phyloP scores from a whole-genome alignment of 2,888 invertebrate genomes.

The Agrotis exclamationis region DNA sequence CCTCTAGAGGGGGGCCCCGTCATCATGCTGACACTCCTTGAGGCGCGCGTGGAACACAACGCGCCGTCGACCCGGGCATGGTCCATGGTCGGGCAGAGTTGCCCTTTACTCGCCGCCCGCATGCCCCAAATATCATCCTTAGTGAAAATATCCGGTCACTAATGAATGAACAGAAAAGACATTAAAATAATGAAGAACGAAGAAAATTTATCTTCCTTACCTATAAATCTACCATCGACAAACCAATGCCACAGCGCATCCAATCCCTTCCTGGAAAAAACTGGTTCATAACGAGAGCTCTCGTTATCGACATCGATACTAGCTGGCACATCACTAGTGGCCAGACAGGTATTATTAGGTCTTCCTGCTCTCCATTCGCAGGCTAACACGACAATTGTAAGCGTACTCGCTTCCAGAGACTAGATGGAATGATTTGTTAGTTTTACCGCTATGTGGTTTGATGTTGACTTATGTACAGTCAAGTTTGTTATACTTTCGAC shows the following conservation, averaged over 20 bases:
- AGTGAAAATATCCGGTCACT: too few species aligned
- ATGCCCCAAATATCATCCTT: too few species aligned
- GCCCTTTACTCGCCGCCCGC: too few species aligned
- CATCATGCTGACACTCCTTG: too few species aligned
- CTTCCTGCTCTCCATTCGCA: slow-evolving; percentile 87
- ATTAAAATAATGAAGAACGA: too few species aligned
- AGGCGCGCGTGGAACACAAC: too few species aligned
- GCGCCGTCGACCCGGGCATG: too few species aligned
- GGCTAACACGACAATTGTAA: slow-evolving; percentile 80
- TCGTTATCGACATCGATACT: slow-evolving; percentile 68
- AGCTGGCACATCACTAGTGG: slow-evolving; percentile 78
- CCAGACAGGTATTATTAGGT: slow-evolving; percentile 89
- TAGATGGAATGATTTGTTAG: slow-evolving; percentile 64
- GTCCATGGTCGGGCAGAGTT: too few species aligned
- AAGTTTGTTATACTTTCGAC: not conserved
- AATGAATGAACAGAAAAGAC: too few species aligned
- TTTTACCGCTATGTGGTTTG: slow-evolving; percentile 58
- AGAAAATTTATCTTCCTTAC: not conserved
- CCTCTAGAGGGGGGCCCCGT: too few species aligned
- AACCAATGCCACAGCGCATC: not conserved
- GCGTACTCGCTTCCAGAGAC: slow-evolving; percentile 64
- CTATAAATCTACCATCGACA: slow-evolving; percentile 22
- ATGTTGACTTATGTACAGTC: slow-evolving; percentile 46
- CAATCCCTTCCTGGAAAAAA: slow-evolving; percentile 29
- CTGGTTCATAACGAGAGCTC: slow-evolving; percentile 70